Evolutionary conservation across 2,888 invertebrate genomes (phyloP).

Genomic region (Metellina segmentata): DNA sequence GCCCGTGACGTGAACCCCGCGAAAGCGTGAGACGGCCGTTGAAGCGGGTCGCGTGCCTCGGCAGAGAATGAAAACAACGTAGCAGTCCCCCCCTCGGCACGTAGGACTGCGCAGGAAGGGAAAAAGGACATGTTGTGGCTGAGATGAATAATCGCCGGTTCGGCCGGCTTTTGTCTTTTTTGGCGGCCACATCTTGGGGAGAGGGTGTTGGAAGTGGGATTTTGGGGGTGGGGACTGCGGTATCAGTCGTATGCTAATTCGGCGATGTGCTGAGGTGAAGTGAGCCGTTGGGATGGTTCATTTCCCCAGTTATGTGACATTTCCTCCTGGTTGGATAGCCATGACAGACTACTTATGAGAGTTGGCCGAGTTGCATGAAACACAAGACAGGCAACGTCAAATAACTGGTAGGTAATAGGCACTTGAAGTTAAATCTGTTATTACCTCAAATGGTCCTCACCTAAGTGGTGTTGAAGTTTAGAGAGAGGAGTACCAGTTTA

Average conservation of each 20-base stretch:
- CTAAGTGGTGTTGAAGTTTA: too few relatives aligned
- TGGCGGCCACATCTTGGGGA: slow-evolving; percentile 1
- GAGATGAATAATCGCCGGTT: slow-evolving; percentile 67
- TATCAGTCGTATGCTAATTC: slow-evolving; percentile 53
- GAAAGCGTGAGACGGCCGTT: too few relatives aligned
- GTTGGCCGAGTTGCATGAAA: too few relatives aligned
- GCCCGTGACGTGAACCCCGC: slow-evolving; percentile 1
- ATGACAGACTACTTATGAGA: not conserved
- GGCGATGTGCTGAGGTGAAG: not conserved
- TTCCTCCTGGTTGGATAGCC: not conserved
- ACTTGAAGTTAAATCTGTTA: too few relatives aligned
- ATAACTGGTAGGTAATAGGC: too few relatives aligned
- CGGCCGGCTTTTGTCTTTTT: slow-evolving; percentile 37
- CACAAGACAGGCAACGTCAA: too few relatives aligned
- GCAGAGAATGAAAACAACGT: slow-evolving; percentile 75
- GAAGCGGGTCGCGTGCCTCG: slow-evolving; percentile 38
- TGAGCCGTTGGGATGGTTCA: not conserved
- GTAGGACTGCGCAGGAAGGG: slow-evolving; percentile 36
- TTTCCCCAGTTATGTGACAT: not conserved
- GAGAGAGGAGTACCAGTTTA: too few relatives aligned
- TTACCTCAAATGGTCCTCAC: too few relatives aligned
- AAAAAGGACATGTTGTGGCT: slow-evolving; percentile 6
- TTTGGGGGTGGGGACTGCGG: slow-evolving; percentile 32
- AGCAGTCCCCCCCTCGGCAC: slow-evolving; percentile 40
- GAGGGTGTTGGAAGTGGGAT: slow-evolving; percentile 47